Conservation (phyloP, 2,888 invertebrate species). For the Pinctada fucata region DNA sequence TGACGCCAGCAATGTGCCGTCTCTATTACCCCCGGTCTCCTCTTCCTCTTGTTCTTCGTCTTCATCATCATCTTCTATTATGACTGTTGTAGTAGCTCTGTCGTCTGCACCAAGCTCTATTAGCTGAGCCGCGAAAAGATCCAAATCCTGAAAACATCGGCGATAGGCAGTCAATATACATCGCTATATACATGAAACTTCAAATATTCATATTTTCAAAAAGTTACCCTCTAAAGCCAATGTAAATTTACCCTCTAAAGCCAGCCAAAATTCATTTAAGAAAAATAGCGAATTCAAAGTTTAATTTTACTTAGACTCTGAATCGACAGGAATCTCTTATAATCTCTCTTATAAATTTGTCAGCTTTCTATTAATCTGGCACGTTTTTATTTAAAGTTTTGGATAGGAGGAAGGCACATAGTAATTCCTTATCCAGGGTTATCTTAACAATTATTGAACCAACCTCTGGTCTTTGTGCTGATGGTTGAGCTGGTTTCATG, state of each 20-base stretch:
- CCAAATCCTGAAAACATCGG: constrained; percentile 87
- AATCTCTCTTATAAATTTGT: too few relatives aligned
- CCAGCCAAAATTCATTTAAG: too few relatives aligned
- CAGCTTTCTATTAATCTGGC: too few relatives aligned
- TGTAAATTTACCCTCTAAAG: neutral
- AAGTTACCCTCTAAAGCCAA: neutral
- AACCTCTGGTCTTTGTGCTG: constrained; percentile 23
- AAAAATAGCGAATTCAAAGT: too few relatives aligned
- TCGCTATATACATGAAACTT: neutral
- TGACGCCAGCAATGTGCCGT: constrained; percentile 95
- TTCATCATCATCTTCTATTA: constrained; percentile 61
- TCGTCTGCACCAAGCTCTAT: constrained; percentile 86
- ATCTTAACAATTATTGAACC: neutral
- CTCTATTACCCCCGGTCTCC: constrained; percentile 77
- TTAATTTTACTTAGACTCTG: too few relatives aligned
- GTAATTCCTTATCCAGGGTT: too few relatives aligned
- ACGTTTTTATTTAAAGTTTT: too few relatives aligned
- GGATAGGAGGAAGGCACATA: too few relatives aligned
- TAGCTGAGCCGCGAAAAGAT: constrained; percentile 95
- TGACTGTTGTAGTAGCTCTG: constrained; percentile 57
- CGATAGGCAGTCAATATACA: too few relatives aligned
- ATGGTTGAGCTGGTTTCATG: neutral
- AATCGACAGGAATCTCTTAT: too few relatives aligned
- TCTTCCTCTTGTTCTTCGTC: constrained; percentile 71
- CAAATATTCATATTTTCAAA: too few relatives aligned